Evolutionary conservation across 2,797 vertebrate species (phyloP).

Genomic region (Chaunax sp.): DNA sequence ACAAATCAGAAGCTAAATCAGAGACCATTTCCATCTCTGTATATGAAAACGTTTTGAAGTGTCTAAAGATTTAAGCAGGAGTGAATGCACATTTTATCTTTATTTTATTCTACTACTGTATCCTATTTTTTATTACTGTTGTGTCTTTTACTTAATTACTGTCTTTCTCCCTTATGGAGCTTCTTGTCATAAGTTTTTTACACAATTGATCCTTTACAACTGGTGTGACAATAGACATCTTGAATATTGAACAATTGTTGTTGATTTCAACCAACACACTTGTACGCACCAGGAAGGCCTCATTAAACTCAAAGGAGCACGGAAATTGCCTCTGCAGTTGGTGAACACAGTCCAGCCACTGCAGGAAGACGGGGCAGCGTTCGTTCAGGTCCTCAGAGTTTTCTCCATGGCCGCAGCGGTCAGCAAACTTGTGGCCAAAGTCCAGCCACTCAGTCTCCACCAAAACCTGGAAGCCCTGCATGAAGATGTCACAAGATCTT

Average conservation of each 20-base stretch:
- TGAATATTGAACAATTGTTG: not conserved
- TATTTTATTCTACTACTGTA: no score
- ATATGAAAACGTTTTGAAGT: not conserved
- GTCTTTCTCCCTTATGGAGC: no score
- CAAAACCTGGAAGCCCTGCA: slow-evolving; percentile 94
- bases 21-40: not conserved
- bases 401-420: slow-evolving; percentile 97
- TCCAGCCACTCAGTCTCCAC: slow-evolving; percentile 98
- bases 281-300: slow-evolving; percentile 95
- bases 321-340: slow-evolving; percentile 99
- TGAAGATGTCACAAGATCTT: not conserved
- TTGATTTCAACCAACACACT: not conserved
- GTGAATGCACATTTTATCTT: no score
- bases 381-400: slow-evolving; percentile 96
- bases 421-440: slow-evolving; percentile 98
- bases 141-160: no score
- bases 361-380: slow-evolving; percentile 96
- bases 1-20: slow-evolving; percentile 3
- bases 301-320: slow-evolving; percentile 99
- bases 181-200: no score
- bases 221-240: no score
- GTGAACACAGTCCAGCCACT: slow-evolving; percentile 99
- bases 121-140: no score
- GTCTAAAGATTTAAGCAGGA: not conserved
- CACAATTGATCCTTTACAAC: no score